phyloP scores from a whole-genome alignment of 2,113 vertebrate genomes.

The Pseudorasbora parva region DNA sequence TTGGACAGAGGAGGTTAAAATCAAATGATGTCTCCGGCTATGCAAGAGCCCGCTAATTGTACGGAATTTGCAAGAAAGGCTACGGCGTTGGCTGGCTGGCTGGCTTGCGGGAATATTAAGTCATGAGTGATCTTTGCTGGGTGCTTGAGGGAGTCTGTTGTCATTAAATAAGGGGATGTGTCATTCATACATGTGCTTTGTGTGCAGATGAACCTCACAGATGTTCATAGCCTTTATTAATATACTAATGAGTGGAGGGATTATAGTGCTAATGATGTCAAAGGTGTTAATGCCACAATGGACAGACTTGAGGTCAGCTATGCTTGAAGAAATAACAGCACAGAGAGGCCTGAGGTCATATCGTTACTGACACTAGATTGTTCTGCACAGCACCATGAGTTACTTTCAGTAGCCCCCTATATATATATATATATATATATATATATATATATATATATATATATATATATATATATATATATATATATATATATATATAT shows the following conservation, averaged over 20 bases:
- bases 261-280: slow-evolving; percentile 49
- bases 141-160: slow-evolving; percentile 45
- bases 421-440: no score
- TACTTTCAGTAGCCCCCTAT: not conserved
- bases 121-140: slow-evolving; percentile 50
- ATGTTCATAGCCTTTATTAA: slow-evolving; percentile 56
- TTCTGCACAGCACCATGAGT: not conserved
- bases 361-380: slow-evolving; percentile 5
- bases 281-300: slow-evolving; percentile 38
- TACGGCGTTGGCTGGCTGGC: slow-evolving; percentile 9
- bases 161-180: slow-evolving; percentile 57
- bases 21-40: slow-evolving; percentile 72
- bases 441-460: no score
- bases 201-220: slow-evolving; percentile 49
- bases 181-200: slow-evolving; percentile 54
- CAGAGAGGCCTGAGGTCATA: slow-evolving; percentile 23
- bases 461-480: no score
- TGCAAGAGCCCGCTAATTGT: slow-evolving; percentile 70
- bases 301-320: slow-evolving; percentile 50
- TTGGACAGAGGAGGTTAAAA: slow-evolving; percentile 77
- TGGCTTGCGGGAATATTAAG: slow-evolving; percentile 55
- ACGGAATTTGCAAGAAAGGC: slow-evolving; percentile 60
- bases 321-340: slow-evolving; percentile 34
- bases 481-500: no score
- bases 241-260: slow-evolving; percentile 53